Evolutionary conservation across 2,113 vertebrate genomes (phyloP).

Genomic region (Anoplopoma fimbria): DNA sequence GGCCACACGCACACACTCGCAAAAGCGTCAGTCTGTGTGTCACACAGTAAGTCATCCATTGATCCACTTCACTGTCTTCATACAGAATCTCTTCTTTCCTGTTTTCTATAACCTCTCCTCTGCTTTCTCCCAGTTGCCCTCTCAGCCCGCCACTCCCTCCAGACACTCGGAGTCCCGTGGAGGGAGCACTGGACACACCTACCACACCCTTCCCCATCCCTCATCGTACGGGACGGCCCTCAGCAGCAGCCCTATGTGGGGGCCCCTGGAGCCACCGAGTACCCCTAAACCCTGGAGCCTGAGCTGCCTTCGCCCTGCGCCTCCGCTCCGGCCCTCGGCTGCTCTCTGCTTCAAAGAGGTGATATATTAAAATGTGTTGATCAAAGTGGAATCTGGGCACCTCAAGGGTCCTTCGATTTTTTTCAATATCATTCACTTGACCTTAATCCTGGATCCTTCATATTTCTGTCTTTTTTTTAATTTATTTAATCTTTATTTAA

Average conservation of each 20-base stretch:
- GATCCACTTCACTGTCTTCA: fast-evolving
- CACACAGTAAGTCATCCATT: conserved; percentile 88
- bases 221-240: conserved; percentile 86
- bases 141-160: conserved; percentile 89
- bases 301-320: conserved; percentile 96
- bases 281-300: conserved; percentile 96
- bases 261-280: conserved; percentile 92
- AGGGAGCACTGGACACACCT: conserved; percentile 82
- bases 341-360: conserved; percentile 98
- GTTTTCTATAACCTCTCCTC: background rate
- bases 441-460: too few species aligned
- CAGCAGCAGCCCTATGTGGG: conserved; percentile 89
- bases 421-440: background rate
- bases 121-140: conserved; percentile 87
- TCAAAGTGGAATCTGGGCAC: background rate
- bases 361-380: background rate
- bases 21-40: conserved; percentile 90
- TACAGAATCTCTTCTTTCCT: background rate
- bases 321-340: conserved; percentile 92
- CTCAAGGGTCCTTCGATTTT: background rate
- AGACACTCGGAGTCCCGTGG: conserved; percentile 91
- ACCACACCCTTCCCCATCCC: conserved; percentile 92
- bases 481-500: too few species aligned
- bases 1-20: conserved; percentile 79
- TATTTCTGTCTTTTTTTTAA: too few species aligned